These are phyloP conservation scores for Reticulitermes lucifugus DNA, from an alignment of 2,888 invertebrate genomes.

Conservation along the genomic window DNA sequence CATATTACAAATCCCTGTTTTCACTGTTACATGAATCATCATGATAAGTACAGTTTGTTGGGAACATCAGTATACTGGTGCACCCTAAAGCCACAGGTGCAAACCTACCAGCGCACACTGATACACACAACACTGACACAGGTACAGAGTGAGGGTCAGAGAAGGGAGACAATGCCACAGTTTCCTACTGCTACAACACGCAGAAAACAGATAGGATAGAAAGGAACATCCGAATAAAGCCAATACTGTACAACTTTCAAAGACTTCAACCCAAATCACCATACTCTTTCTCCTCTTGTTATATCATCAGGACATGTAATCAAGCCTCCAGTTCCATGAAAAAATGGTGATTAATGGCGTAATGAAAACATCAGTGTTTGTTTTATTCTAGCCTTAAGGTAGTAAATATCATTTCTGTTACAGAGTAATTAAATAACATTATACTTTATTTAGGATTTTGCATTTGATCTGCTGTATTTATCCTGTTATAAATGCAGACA, in stretches of 20 bases:
- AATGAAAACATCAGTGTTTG: too few relatives aligned
- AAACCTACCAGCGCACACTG: constrained; percentile 51
- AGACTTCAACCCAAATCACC: constrained; percentile 24
- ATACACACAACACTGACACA: constrained; percentile 33
- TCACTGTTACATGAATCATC: neutral
- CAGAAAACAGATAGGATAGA: constrained; percentile 51
- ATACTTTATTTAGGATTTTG: too few relatives aligned
- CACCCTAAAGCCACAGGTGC: constrained; percentile 42
- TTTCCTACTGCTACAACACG: constrained; percentile 36
- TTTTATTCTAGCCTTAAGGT: too few relatives aligned
- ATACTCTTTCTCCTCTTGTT: constrained; percentile 24
- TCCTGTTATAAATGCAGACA: too few relatives aligned
- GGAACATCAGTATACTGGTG: neutral
- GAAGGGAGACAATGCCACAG: constrained; percentile 39
- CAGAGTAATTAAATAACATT: too few relatives aligned
- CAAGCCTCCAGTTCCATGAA: too few relatives aligned
- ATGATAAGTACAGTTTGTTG: neutral
- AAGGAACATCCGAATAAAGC: constrained; percentile 37
- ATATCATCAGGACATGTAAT: neutral
- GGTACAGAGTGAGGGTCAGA: constrained; percentile 54
- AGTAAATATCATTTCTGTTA: too few relatives aligned
- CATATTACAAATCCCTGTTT: neutral
- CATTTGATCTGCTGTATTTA: too few relatives aligned
- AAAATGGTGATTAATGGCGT: too few relatives aligned
- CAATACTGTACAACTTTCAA: constrained; percentile 34